Evolutionary conservation across 2,888 invertebrate genomes (phyloP).

Genomic region (Phyllotreta striolata): DNA sequence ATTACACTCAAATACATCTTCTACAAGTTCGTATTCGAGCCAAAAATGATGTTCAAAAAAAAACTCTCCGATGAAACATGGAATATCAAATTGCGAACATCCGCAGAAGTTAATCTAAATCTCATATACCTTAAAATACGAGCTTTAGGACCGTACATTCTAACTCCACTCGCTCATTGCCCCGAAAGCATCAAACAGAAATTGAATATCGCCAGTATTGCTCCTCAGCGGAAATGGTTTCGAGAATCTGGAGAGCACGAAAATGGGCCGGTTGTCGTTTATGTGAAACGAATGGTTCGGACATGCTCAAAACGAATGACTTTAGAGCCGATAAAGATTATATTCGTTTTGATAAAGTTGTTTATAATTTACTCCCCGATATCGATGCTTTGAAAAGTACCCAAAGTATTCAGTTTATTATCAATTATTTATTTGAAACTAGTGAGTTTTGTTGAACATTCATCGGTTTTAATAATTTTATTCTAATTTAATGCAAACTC

Average conservation of each 20-base stretch:
- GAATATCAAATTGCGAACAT: constrained; percentile 13
- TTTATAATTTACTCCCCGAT: neutral
- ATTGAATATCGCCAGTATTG: constrained; percentile 16
- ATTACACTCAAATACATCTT: too few species aligned
- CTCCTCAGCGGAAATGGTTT: constrained; percentile 15
- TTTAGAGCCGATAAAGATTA: constrained; percentile 2
- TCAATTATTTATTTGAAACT: too few species aligned
- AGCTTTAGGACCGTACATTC: neutral
- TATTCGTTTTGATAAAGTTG: constrained; percentile 13
- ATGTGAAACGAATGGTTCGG: constrained; percentile 6
- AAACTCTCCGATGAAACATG: neutral
- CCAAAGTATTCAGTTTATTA: too few species aligned
- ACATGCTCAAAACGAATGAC: constrained; percentile 1
- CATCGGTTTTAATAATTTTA: neutral
- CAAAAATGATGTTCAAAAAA: neutral
- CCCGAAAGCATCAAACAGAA: constrained; percentile 12
- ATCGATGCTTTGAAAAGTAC: too few species aligned
- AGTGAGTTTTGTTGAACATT: neutral
- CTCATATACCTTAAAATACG: constrained; percentile 12
- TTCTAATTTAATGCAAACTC: neutral
- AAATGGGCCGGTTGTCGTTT: constrained; percentile 18
- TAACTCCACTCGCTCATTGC: constrained; percentile 1
- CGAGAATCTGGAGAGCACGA: constrained; percentile 11
- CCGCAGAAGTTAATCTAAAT: constrained; percentile 17
- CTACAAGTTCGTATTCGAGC: neutral